A percentile compares a stretch with the other conserved stretches of the same genome.
phyloP scores from a whole-genome alignment of 2,888 invertebrate species.

The Phrixothrix hirtus region DNA sequence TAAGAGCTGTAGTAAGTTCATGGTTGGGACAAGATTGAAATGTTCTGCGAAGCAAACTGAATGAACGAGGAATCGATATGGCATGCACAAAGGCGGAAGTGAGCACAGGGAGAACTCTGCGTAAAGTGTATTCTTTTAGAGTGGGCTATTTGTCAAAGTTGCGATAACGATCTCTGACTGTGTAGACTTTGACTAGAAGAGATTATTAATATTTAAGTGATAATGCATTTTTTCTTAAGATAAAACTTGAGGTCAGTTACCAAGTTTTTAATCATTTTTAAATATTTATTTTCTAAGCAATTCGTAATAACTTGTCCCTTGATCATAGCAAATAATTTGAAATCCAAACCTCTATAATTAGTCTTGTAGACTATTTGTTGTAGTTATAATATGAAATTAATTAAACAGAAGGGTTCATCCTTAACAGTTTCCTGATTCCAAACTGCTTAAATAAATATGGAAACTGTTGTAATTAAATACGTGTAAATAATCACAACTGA shows the following conservation, averaged over 20 bases:
- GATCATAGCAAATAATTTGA: conserved; percentile 25
- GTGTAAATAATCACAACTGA: no score
- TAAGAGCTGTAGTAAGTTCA: conserved; percentile 28
- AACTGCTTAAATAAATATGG: no score
- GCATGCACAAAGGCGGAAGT: conserved; percentile 43
- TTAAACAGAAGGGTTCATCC: no score
- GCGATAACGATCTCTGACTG: conserved; percentile 37
- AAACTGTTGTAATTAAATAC: no score
- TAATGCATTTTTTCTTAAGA: conserved; percentile 29
- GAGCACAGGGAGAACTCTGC: conserved; percentile 34
- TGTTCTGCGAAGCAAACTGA: conserved; percentile 45
- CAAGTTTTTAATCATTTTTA: conserved; percentile 29
- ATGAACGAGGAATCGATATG: conserved; percentile 44
- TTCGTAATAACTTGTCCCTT: conserved; percentile 23
- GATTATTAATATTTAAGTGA: conserved; percentile 35
- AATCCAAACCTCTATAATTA: conserved; percentile 17
- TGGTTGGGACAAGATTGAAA: conserved; percentile 43
- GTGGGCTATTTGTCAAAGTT: conserved; percentile 43
- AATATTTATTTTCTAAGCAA: conserved; percentile 25
- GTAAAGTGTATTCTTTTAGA: conserved; percentile 42
- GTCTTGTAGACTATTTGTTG: no score
- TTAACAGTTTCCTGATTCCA: no score
- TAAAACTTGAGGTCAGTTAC: conserved; percentile 16
- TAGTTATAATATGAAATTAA: no score
- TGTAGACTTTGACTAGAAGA: conserved; percentile 23